Evolutionary conservation across 2,113 vertebrate species (phyloP).

Genomic region (Cochlearius cochlearius): DNA sequence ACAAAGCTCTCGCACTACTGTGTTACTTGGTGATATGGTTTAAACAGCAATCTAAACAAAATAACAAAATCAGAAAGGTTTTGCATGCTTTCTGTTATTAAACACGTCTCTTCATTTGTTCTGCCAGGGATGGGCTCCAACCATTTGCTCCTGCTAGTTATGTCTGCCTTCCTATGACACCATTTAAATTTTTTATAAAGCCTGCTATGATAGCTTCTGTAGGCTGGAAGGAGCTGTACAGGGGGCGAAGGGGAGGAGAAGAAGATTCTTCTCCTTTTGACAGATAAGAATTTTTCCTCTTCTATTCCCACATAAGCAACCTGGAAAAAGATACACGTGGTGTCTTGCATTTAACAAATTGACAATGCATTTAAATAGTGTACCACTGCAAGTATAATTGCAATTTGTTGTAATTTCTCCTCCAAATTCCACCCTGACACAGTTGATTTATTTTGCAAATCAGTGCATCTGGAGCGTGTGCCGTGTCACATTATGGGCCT

Average conservation of each 20-base stretch:
- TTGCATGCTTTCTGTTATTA: constrained; percentile 4
- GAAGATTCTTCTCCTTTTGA: neutral
- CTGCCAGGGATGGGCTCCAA: neutral
- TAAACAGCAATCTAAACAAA: neutral
- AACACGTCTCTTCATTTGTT: constrained; percentile 9
- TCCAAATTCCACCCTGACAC: constrained; percentile 72
- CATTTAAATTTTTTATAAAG: constrained; percentile 59
- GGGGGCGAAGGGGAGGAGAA: neutral
- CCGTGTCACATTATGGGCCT: constrained; percentile 76
- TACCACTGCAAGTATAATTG: constrained; percentile 70
- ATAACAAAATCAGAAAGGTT: neutral
- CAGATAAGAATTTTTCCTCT: constrained; percentile 22
- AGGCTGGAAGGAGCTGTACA: neutral
- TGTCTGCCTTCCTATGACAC: neutral
- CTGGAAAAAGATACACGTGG: neutral
- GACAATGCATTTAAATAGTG: constrained; percentile 64
- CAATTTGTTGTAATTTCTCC: constrained; percentile 78
- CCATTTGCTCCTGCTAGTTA: neutral
- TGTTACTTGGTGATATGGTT: neutral
- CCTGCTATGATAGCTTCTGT: neutral
- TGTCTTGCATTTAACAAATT: constrained; percentile 55
- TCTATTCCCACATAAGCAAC: neutral
- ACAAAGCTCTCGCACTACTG: neutral
- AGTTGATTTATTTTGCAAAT: constrained; percentile 82
- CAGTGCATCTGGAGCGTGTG: constrained; percentile 76